Evolutionary conservation across 2,888 invertebrate genomes (phyloP), one percentile per base, ranked within the genome.

Genomic region (Agrotis ipsilon): DNA sequence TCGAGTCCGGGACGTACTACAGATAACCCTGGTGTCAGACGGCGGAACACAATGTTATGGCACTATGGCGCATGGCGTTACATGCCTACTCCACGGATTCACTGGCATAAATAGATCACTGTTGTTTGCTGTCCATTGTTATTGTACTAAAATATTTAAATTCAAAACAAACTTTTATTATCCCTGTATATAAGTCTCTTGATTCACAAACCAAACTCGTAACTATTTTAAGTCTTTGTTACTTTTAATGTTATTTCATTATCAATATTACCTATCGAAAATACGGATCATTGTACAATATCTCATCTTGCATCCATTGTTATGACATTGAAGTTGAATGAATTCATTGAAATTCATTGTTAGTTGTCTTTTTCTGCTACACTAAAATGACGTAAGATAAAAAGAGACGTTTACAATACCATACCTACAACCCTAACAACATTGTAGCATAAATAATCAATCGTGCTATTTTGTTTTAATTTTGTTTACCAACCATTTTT

Each of bases 251-350:
- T 52, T 60, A 57, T 39, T 54, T 51, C 24, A 52, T 9, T 67
- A 68, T 72, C 63, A 60, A 58, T 62, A 52, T 59, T 62, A 54
- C 13, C 4, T 59, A 68, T 68, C 68, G 62, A 67, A 72, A 74
- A 73, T 68, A 78, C 46, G 72, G 65, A 84, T 81, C 73, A 86
- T 80, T 87, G 74, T 81, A n/a, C n/a, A n/a, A n/a, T n/a, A 84
- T 80, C 68, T 84, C 75, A 80, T 83, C 75, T 81, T 58, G 55
- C 80, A 87, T 87, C 87, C 88, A 91, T 91, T 92, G 92, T 92
- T 92, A 86, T 92, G 91, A 91, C 90, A 90, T 89, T 91, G 90
- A 90, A 90, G 84, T 85, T 87, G 89, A 90, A 92, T 89, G 89
- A 90, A 88, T 88, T 86, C 87, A 88, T 90, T 91, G 87, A 88